A percentile compares a stretch with the other conserved stretches of the same genome.
phyloP scores from a whole-genome alignment of 2,888 invertebrate species.

The Phrixothrix hirtus region DNA sequence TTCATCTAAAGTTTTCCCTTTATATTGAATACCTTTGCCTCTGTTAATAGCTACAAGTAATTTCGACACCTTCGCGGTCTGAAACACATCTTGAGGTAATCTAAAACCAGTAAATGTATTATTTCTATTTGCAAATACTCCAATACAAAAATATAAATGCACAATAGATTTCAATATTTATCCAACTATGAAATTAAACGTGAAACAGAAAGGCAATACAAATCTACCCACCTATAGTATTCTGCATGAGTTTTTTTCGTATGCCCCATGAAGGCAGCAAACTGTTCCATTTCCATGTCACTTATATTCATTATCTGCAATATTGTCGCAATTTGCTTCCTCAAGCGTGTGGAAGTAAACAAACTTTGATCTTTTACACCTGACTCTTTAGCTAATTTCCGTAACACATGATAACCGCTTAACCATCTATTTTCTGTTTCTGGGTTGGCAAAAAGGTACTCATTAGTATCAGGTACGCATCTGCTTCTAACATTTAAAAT shows the following conservation, averaged over 20 bases:
- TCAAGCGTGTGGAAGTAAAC: conserved; percentile 38
- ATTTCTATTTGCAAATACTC: background rate
- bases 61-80: conserved; percentile 33
- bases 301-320: conserved; percentile 33
- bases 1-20: conserved; percentile 25
- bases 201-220: background rate
- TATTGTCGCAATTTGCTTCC: too few species aligned
- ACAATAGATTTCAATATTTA: background rate
- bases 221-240: too few species aligned
- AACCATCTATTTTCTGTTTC: conserved; percentile 28
- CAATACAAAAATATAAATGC: conserved; percentile 1
- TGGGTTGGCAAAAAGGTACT: conserved; percentile 37
- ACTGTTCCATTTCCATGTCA: too few species aligned
- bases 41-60: conserved; percentile 20
- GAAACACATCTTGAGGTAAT: conserved; percentile 28
- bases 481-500: conserved; percentile 24
- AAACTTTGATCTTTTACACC: conserved; percentile 27
- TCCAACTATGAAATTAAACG: background rate
- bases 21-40: conserved; percentile 21
- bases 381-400: conserved; percentile 33
- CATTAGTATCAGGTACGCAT: conserved; percentile 30
- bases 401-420: conserved; percentile 34
- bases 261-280: too few species aligned
- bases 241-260: too few species aligned
- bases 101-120: conserved; percentile 3